These are phyloP conservation scores for Girardia tigrina DNA, from an alignment of 2,888 invertebrate species.

Conservation along the genomic window DNA sequence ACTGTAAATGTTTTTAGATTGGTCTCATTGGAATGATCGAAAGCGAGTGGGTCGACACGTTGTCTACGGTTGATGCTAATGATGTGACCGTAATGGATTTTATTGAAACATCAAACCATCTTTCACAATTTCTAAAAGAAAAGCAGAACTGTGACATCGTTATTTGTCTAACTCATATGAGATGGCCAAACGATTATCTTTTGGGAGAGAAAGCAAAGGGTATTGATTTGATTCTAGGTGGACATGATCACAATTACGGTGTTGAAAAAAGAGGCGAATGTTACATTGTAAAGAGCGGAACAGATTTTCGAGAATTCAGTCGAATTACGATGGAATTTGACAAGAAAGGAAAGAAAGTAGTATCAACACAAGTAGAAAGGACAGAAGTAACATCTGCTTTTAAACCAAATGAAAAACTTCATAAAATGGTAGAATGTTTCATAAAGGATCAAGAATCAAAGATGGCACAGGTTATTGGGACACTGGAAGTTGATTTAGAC, in stretches of 20 bases:
- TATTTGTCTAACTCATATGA: conserved; percentile 78
- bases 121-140: conserved; percentile 52
- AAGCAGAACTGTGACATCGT: conserved; percentile 70
- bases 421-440: too few relatives aligned
- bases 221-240: conserved; percentile 72
- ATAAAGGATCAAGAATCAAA: neutral
- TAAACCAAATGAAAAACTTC: too few relatives aligned
- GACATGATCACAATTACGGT: conserved; percentile 64
- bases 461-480: neutral
- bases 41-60: conserved; percentile 73
- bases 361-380: too few relatives aligned
- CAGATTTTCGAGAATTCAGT: conserved; percentile 75
- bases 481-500: conserved; percentile 2
- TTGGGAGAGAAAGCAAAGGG: conserved; percentile 65
- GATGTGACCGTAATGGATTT: conserved; percentile 71
- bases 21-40: conserved; percentile 52
- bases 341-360: neutral
- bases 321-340: conserved; percentile 58
- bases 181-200: conserved; percentile 71
- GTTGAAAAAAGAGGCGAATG: conserved; percentile 60
- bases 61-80: conserved; percentile 73
- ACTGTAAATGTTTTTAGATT: too few relatives aligned
- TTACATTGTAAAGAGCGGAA: conserved; percentile 72
- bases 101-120: conserved; percentile 62
- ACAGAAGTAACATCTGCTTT: too few relatives aligned